These are phyloP conservation scores for Trematomus bernacchii DNA, from an alignment of 2,797 vertebrate species.

Conservation along the genomic window DNA sequence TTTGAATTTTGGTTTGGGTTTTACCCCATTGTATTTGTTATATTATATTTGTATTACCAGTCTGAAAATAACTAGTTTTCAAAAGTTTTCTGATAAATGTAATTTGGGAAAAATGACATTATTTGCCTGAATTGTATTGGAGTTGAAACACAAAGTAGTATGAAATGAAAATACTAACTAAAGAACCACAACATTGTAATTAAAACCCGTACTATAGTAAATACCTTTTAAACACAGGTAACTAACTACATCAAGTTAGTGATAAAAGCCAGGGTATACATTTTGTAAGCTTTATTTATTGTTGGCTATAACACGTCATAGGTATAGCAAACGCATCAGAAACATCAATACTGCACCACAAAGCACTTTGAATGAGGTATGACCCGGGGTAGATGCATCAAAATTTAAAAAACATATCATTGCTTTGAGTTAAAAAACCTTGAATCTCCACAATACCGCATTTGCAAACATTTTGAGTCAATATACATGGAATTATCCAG, in stretches of 20 bases:
- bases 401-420: too few species aligned
- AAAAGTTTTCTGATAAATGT: background rate
- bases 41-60: background rate
- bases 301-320: constrained; percentile 35
- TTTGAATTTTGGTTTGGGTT: too few species aligned
- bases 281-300: background rate
- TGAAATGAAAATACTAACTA: background rate
- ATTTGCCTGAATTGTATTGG: background rate
- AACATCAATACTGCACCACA: constrained; percentile 19
- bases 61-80: background rate
- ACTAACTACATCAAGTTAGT: too few species aligned
- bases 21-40: too few species aligned
- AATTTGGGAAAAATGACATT: background rate
- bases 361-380: constrained; percentile 29
- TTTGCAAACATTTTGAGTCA: background rate
- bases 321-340: constrained; percentile 30
- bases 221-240: background rate
- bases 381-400: constrained; percentile 1
- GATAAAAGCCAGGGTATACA: too few species aligned
- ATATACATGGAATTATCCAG: too few species aligned
- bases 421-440: background rate
- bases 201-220: too few species aligned
- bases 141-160: background rate
- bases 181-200: background rate
- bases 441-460: background rate